Evolutionary conservation across 2,888 invertebrate genomes (phyloP).

Genomic region (Ochropleura plecta): DNA sequence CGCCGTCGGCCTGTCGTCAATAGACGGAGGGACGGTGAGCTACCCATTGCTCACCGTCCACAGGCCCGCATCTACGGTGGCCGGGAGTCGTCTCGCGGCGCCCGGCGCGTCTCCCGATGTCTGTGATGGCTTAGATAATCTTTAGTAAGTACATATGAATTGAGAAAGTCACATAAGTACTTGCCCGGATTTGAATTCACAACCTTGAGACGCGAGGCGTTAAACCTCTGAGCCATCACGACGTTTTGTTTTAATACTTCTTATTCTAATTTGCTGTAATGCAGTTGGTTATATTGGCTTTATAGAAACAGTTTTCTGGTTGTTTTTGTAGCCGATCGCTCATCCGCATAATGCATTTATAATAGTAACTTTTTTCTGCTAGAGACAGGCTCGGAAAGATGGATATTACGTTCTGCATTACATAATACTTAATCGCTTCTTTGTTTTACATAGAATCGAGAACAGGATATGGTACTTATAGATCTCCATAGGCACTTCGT

Average conservation of each 20-base stretch:
- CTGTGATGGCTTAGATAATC: no score
- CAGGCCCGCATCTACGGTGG: no score
- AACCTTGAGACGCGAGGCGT: no score
- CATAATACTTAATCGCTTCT: neutral
- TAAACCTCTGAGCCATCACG: no score
- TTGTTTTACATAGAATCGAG: neutral
- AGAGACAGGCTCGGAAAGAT: neutral
- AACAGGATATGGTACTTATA: neutral
- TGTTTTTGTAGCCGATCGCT: neutral
- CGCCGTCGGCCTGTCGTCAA: no score
- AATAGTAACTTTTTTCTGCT: neutral
- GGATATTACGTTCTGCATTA: neutral
- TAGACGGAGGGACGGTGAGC: no score
- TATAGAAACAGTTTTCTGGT: neutral
- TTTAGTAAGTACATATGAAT: no score
- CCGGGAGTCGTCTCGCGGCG: no score
- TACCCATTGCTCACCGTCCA: no score
- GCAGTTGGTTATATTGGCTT: constrained; percentile 1
- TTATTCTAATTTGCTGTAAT: neutral
- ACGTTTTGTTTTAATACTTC: neutral
- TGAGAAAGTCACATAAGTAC: no score
- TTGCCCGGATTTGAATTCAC: no score
- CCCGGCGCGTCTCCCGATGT: no score
- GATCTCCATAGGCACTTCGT: neutral
- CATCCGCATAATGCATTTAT: neutral